Evolutionary conservation across 1,140 invertebrate genomes (phyloP).

Genomic region (Hyphantria cunea): DNA sequence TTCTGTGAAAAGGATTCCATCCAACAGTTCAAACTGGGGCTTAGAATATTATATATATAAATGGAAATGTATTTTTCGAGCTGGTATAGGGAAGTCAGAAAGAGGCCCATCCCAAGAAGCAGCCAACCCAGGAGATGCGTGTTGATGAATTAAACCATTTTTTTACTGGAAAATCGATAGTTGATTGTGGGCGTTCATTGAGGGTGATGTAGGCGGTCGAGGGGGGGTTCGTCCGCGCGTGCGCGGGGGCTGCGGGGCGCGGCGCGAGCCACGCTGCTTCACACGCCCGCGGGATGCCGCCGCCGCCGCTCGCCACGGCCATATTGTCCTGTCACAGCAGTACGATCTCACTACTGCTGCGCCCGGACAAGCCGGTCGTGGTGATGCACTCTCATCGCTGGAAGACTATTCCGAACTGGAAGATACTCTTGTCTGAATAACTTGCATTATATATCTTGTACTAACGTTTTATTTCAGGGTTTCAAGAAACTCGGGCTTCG

Average conservation of each 20-base stretch:
- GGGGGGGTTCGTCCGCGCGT: constrained; percentile 40
- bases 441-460: constrained; percentile 32
- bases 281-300: constrained; percentile 70
- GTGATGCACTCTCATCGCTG: constrained; percentile 53
- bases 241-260: constrained; percentile 50
- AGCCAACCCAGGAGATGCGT: constrained; percentile 24
- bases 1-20: too few species aligned
- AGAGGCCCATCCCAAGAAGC: background rate
- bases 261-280: constrained; percentile 63
- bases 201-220: constrained; percentile 49
- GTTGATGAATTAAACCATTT: constrained; percentile 58
- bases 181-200: constrained; percentile 77
- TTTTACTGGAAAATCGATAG: constrained; percentile 68
- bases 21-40: too few species aligned
- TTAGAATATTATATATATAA: too few species aligned
- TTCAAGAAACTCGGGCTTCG: constrained; percentile 24
- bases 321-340: constrained; percentile 98
- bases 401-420: constrained; percentile 1
- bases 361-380: constrained; percentile 90
- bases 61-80: too few species aligned
- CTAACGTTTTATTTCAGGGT: constrained; percentile 22
- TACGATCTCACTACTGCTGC: constrained; percentile 92
- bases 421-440: background rate
- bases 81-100: too few species aligned
- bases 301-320: constrained; percentile 80